Base-by-base conservation (phyloP, 2,797 vertebrate species). In the Myoxocephalus aenaeus region DNA sequence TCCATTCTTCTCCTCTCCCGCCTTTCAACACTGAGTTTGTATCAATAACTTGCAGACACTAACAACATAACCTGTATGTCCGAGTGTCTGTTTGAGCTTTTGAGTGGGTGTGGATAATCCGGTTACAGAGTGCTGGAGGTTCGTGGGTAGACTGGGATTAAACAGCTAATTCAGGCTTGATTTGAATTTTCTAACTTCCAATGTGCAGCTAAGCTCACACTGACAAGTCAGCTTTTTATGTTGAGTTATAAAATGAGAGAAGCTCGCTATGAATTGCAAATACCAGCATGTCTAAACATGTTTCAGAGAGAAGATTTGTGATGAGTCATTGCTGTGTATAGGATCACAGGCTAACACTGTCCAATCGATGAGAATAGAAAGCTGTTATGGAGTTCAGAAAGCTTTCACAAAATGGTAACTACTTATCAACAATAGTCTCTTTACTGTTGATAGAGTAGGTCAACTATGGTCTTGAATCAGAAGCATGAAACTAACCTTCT, bases 91-190 rank as follows among this genome's bases (percentile, higher is more conserved):
- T 79, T 54, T 64, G 65, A 81, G 71, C 27, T 69, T 70, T 66
- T 69, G 51, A 70, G 65, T 29, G 12, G 61, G 40, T 70, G 81
- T 73, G 65, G 79, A 73, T 87, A 87, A 90, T 87, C 82, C 63
- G 11, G 72, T 83, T 74, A 72, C 22, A 76, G 66, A 44, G 56
- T 81, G 36, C 51, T 59, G 32, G 17, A 68, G 63, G 54, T 81
- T 78, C 40, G 51, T 46, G 73, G 57, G 27, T 54, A 71, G 67
- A 75, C 42, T 64, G 15, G 61, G 77, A 85, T 89, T 89, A 82
- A 77, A 75, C n/a, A 1, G 46, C 44, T 75, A 46, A 78, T 79
- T 68, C 12, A 0, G 36, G 62, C 5, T 58, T 68, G 50, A 67
- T 72, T 75, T 65, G 14, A 80, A 66, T 72, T 73, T 63, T 80